Percentiles rank a stretch among this genome's conserved stretches.
These are phyloP conservation scores for Entelurus aequoreus DNA, from an alignment of 2,113 vertebrate genomes.

Conservation along the genomic window DNA sequence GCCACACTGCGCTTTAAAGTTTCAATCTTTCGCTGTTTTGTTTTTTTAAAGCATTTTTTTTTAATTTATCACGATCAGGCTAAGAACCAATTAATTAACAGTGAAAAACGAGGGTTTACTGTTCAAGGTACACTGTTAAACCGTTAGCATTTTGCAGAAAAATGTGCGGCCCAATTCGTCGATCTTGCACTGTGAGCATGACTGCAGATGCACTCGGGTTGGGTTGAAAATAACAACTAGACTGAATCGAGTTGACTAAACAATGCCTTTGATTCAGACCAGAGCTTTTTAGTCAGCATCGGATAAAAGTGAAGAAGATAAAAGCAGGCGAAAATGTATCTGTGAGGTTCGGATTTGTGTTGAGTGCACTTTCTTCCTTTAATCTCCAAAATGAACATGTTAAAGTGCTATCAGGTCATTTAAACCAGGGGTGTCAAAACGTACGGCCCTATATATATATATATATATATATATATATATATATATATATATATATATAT, in stretches of 20 bases:
- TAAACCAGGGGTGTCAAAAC: too few relatives aligned
- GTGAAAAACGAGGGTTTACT: too few relatives aligned
- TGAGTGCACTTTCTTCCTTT: conserved; percentile 34
- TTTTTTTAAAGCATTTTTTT: too few relatives aligned
- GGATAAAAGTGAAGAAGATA: conserved; percentile 20
- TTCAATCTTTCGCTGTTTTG: too few relatives aligned
- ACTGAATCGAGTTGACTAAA: neutral
- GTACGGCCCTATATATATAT: too few relatives aligned
- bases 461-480: too few relatives aligned
- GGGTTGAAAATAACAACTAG: neutral
- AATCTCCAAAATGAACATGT: conserved; percentile 41
- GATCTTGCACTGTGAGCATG: neutral
- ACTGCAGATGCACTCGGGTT: neutral
- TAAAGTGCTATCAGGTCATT: conserved; percentile 2
- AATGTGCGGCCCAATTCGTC: neutral
- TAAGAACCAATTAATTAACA: too few relatives aligned
- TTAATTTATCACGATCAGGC: too few relatives aligned
- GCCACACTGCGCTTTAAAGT: too few relatives aligned
- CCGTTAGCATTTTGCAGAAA: too few relatives aligned
- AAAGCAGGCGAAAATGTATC: conserved; percentile 32
- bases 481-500: too few relatives aligned
- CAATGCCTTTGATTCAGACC: conserved; percentile 7
- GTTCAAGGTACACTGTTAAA: too few relatives aligned
- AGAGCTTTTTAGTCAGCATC: conserved; percentile 3
- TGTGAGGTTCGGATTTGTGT: conserved; percentile 18